Conservation (phyloP, 2,888 invertebrate species). For the Oxytorus armatus region DNA sequence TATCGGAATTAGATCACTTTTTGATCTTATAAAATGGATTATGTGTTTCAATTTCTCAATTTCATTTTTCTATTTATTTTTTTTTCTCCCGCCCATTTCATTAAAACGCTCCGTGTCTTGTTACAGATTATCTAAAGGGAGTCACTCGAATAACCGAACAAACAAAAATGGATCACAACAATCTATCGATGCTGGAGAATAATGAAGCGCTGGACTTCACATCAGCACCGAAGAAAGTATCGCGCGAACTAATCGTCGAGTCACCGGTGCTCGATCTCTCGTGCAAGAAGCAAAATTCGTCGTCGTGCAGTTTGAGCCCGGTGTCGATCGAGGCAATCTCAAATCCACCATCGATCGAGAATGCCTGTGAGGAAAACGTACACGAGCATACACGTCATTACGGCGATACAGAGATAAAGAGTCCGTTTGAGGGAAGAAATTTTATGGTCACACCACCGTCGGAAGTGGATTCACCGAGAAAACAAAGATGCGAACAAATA, state of each 20-base stretch:
- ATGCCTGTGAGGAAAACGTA: neutral
- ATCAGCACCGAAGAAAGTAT: slow-evolving; percentile 9
- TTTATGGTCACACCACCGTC: slow-evolving; percentile 79
- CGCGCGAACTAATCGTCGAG: slow-evolving; percentile 56
- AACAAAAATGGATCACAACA: slow-evolving; percentile 62
- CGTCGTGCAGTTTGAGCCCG: slow-evolving; percentile 64
- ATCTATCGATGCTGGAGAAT: slow-evolving; percentile 39
- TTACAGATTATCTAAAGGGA: slow-evolving; percentile 32
- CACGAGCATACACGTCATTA: too few species aligned
- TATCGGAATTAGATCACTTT: too few species aligned
- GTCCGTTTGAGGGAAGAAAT: slow-evolving; percentile 73
- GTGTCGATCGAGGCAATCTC: slow-evolving; percentile 56
- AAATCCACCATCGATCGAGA: slow-evolving; percentile 59
- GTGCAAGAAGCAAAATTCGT: slow-evolving; percentile 71
- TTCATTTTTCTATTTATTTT: neutral
- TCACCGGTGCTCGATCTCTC: slow-evolving; percentile 77
- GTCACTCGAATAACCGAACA: neutral
- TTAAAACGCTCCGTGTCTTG: slow-evolving; percentile 17
- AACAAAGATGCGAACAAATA: slow-evolving; percentile 70
- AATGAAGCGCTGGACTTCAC: slow-evolving; percentile 71
- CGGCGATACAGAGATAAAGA: slow-evolving; percentile 71
- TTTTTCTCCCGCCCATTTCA: neutral
- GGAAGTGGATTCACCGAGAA: slow-evolving; percentile 77
- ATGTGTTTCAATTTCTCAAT: too few species aligned
- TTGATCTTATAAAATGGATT: too few species aligned